Conservation (phyloP, 2,113 vertebrate genomes). For the Oenanthe oenanthe region DNA sequence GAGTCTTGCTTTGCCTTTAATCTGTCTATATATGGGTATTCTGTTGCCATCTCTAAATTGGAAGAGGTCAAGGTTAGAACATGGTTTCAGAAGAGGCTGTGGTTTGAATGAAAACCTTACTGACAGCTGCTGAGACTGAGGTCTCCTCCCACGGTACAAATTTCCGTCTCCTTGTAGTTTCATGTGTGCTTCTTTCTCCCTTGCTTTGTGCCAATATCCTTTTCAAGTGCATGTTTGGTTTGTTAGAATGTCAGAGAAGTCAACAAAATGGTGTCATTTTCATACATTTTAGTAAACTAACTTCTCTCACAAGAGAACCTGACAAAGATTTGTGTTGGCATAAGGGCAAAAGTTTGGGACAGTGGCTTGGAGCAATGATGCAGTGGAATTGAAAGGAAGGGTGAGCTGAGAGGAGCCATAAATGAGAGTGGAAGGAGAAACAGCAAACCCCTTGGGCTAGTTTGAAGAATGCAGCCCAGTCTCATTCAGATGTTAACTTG, state of each 20-base stretch:
- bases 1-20: slow-evolving; percentile 1
- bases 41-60: not conserved
- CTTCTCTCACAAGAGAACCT: not conserved
- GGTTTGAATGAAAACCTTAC: not conserved
- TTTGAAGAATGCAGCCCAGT: not conserved
- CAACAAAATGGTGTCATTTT: not conserved
- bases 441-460: not conserved
- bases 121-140: not conserved
- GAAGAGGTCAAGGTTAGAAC: not conserved
- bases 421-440: not conserved
- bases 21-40: not conserved
- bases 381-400: not conserved
- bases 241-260: not conserved
- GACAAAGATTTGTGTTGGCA: not conserved
- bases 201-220: not conserved
- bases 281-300: not conserved
- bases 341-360: not conserved
- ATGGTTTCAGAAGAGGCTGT: not conserved
- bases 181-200: not conserved
- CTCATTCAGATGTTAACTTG: not conserved
- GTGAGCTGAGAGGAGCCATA: not conserved
- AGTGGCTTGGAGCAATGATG: not conserved
- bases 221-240: not conserved
- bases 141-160: not conserved
- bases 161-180: not conserved